These are phyloP conservation scores for Campylomormyrus numenius DNA, from an alignment of 2,113 vertebrate genomes.

Conservation along the genomic window DNA sequence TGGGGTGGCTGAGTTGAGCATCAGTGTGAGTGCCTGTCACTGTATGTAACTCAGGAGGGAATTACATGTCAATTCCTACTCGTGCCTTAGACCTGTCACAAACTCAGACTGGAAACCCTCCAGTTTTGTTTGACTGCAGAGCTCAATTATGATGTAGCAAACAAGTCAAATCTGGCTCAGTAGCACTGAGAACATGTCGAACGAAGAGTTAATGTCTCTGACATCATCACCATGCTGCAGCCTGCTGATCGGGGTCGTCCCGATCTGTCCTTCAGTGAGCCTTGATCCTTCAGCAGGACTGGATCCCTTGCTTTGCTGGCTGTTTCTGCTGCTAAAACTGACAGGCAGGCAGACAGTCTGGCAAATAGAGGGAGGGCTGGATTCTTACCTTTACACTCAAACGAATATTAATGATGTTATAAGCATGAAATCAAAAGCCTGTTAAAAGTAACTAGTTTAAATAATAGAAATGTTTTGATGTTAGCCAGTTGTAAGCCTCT, in stretches of 20 bases:
- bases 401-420: not conserved
- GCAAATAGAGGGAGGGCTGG: not conserved
- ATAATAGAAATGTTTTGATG: not conserved
- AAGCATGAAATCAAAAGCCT: not conserved
- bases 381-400: not conserved
- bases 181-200: not conserved
- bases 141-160: not conserved
- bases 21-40: not conserved
- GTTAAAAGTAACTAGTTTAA: not conserved
- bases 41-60: not conserved
- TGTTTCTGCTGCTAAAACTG: not conserved
- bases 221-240: not conserved
- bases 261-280: not conserved
- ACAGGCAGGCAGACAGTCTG: not conserved
- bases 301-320: not conserved
- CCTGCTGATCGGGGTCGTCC: not conserved
- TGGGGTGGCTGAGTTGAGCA: not conserved
- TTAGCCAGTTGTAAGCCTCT: not conserved
- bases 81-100: not conserved
- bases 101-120: not conserved
- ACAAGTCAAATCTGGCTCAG: not conserved
- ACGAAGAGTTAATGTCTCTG: not conserved
- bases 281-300: not conserved
- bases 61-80: not conserved
- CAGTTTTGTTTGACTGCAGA: not conserved